Conservation (phyloP, 2,888 invertebrate species). For the Sericinus montela region DNA sequence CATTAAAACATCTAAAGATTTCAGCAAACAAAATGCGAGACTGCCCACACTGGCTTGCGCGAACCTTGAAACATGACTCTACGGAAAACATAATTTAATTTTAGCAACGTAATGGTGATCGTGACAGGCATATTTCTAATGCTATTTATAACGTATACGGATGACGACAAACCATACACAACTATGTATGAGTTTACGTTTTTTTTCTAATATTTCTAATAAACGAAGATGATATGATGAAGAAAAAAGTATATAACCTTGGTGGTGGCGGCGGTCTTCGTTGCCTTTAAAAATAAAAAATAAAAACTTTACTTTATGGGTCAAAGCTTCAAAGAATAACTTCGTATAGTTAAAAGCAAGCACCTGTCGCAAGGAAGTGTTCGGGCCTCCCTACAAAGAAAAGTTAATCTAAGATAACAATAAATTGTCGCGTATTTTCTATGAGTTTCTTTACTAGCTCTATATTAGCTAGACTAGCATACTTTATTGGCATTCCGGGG, state of each 20-base stretch:
- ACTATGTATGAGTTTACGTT: background rate
- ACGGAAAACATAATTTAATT: background rate
- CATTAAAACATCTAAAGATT: background rate
- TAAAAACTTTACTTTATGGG: background rate
- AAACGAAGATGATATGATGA: no score
- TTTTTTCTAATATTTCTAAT: background rate
- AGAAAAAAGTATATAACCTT: constrained; percentile 21
- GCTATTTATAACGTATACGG: background rate
- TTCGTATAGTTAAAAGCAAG: constrained; percentile 6
- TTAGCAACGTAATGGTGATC: background rate
- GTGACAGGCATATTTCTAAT: background rate
- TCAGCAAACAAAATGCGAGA: background rate
- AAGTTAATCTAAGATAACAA: constrained; percentile 1
- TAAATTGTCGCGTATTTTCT: no score
- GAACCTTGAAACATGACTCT: background rate
- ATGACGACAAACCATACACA: background rate
- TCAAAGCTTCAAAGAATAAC: constrained; percentile 3
- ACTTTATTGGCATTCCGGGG: no score
- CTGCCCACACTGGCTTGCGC: background rate
- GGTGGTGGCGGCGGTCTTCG: constrained; percentile 20
- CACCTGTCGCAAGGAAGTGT: constrained; percentile 30
- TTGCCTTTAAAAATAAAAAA: constrained; percentile 21
- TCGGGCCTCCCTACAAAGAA: constrained; percentile 22
- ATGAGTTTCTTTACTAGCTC: no score
- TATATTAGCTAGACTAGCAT: no score